A percentile compares a stretch with the other conserved stretches of the same genome.
Conservation (phyloP, 2,113 vertebrate species). For the Oncorhynchus nerka region DNA sequence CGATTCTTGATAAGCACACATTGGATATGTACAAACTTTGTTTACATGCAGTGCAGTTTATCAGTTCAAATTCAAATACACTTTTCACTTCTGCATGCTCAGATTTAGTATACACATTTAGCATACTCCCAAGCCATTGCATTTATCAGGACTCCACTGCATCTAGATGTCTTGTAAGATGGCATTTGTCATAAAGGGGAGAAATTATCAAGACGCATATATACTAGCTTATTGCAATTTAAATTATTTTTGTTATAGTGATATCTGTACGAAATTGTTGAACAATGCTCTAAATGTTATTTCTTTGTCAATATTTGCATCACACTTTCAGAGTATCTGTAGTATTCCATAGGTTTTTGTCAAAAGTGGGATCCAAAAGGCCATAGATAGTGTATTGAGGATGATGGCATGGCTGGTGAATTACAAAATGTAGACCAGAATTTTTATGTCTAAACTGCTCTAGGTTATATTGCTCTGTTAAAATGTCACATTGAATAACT, state of each 20-base stretch:
- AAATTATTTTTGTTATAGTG: not conserved
- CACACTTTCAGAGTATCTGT: not conserved
- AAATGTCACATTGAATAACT: not conserved
- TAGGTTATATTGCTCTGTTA: too few species aligned
- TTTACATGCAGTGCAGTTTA: not conserved
- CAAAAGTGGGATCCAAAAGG: not conserved
- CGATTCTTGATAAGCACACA: not conserved
- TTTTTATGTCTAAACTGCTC: too few species aligned
- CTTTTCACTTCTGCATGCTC: not conserved
- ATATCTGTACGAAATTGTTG: not conserved
- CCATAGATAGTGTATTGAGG: not conserved
- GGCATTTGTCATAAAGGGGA: not conserved
- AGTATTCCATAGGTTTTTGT: not conserved
- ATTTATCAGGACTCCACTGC: not conserved
- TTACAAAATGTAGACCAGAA: not conserved
- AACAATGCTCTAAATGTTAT: not conserved
- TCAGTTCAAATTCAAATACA: not conserved
- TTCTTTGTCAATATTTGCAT: not conserved
- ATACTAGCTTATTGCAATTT: not conserved
- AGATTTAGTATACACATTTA: not conserved
- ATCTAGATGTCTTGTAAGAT: not conserved
- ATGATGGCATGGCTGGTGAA: not conserved
- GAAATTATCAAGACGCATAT: not conserved
- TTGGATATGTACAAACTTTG: not conserved
- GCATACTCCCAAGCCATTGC: not conserved